Evolutionary conservation across 53 echinoderm and acorn worm genomes (phyloP).

Genomic region (Apostichopus leukothele): DNA sequence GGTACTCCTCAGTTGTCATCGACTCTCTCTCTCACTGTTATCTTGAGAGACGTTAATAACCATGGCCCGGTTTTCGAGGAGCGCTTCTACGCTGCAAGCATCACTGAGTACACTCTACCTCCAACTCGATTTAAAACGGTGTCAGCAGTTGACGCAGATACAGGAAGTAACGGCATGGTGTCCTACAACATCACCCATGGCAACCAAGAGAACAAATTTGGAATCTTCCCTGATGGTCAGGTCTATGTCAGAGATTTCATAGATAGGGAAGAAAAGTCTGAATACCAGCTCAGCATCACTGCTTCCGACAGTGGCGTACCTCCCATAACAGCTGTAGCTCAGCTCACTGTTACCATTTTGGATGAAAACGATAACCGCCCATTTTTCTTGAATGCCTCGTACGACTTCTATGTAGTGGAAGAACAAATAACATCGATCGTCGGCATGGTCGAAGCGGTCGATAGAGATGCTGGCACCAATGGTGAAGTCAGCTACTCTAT

Average conservation of each 20-base stretch:
- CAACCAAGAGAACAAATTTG: conserved; percentile 74
- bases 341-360: conserved; percentile 58
- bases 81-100: conserved; percentile 53
- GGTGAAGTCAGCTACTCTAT: conserved; percentile 70
- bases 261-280: conserved; percentile 70
- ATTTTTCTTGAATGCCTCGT: conserved; percentile 78
- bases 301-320: conserved; percentile 88
- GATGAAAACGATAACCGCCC: conserved; percentile 96
- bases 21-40: conserved; percentile 59
- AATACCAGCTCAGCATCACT: conserved; percentile 64
- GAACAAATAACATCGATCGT: conserved; percentile 58
- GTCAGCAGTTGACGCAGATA: conserved; percentile 75
- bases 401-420: conserved; percentile 73
- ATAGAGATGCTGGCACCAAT: conserved; percentile 73
- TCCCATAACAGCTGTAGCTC: conserved; percentile 50
- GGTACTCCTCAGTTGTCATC: conserved; percentile 82
- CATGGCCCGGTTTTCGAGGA: conserved; percentile 74
- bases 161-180: conserved; percentile 82
- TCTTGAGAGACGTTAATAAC: conserved; percentile 88
- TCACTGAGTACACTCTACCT: conserved; percentile 61
- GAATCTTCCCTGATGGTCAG: conserved; percentile 88
- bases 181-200: conserved; percentile 72
- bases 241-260: conserved; percentile 80
- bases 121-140: conserved; percentile 56
- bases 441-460: conserved; percentile 72